A percentile compares a stretch with the other conserved stretches of the same genome.
Evolutionary conservation across 2,113 vertebrate species (phyloP).

Genomic region (Odontesthes bonariensis): DNA sequence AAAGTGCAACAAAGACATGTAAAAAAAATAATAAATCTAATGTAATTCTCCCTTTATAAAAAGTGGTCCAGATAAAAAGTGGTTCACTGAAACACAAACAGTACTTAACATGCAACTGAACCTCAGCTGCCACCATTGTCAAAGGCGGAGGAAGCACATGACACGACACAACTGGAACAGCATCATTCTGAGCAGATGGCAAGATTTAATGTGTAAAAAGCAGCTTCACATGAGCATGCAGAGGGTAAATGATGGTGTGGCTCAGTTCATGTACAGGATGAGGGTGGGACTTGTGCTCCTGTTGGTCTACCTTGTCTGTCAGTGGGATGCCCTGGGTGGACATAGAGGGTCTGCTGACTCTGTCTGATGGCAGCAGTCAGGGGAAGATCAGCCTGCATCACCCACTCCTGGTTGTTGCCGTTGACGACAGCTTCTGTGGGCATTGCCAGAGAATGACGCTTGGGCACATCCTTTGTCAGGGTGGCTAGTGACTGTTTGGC

Average conservation of each 20-base stretch:
- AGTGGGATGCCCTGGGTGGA: constrained; percentile 88
- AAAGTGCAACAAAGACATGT: neutral
- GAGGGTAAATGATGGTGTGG: constrained; percentile 16
- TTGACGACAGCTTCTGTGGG: constrained; percentile 95
- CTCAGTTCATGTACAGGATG: constrained; percentile 17
- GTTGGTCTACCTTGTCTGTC: constrained; percentile 93
- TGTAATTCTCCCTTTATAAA: neutral
- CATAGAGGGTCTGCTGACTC: constrained; percentile 97
- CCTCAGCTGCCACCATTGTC: constrained; percentile 22
- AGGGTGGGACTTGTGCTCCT: constrained; percentile 4
- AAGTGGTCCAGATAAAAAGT: neutral
- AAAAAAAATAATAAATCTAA: neutral
- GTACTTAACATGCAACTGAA: constrained; percentile 7
- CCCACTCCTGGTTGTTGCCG: constrained; percentile 99
- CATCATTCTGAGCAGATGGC: constrained; percentile 46
- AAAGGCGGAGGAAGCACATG: constrained; percentile 28
- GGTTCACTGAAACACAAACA: neutral
- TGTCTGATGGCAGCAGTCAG: constrained; percentile 97
- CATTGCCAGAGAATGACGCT: constrained; percentile 97
- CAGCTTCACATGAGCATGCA: constrained; percentile 61
- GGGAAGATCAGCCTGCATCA: constrained; percentile 96
- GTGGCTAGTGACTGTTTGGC: constrained; percentile 98
- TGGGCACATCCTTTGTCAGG: constrained; percentile 97
- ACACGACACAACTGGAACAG: constrained; percentile 42
- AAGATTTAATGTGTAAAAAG: constrained; percentile 40